Base-by-base conservation (phyloP, 2,113 vertebrate species). In the Nycticebus coucang region DNA sequence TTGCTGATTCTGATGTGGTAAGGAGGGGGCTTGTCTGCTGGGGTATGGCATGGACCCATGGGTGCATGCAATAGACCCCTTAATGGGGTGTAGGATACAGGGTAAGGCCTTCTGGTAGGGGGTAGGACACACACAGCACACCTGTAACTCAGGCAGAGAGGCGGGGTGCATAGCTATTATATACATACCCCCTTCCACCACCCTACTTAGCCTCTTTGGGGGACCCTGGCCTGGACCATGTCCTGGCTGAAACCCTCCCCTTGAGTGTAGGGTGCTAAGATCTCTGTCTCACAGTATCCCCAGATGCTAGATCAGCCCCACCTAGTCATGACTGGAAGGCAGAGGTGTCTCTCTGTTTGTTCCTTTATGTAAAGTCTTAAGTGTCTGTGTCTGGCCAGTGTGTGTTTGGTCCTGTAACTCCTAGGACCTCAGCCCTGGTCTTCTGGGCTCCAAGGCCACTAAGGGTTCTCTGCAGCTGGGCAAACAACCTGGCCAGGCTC, bases 81-180 rank as follows among this genome's bases (percentile, higher is more conserved):
- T 15, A 1, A 4, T 7, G 2, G 55, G 55, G 55, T 5, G 13
- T 21, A 0, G 19, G 72, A 11, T 15, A 18, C 2, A 4, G 45
- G 45, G 35, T 37, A 24, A 35, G 22, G 62, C 14, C 93, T 89
- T 87, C 95, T 75, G 92, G 24, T n/a, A 9, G 66, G 33, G n/a
- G 33, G n/a, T 37, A 8, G n/a, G 55, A 10, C 6, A 24, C 35
- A 60, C 69, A 10, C 13, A 35, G 69, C 37, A 41, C 35, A 2
- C 53, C 84, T 60, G 35, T 59, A 17, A 14, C 35, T 50, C 50
- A 41, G 24, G 21, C 53, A 50, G 45, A 50, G 35, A n/a, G 17
- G 26, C 33, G 11, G 37, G 68, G 35, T 30, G 3, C 11, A 18
- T 0, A 19, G 71, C 35, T 37, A 7, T 74, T 41, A 35, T 71